These are phyloP conservation scores for Biston betularia DNA, from an alignment of 2,888 invertebrate species.

Conservation along the genomic window DNA sequence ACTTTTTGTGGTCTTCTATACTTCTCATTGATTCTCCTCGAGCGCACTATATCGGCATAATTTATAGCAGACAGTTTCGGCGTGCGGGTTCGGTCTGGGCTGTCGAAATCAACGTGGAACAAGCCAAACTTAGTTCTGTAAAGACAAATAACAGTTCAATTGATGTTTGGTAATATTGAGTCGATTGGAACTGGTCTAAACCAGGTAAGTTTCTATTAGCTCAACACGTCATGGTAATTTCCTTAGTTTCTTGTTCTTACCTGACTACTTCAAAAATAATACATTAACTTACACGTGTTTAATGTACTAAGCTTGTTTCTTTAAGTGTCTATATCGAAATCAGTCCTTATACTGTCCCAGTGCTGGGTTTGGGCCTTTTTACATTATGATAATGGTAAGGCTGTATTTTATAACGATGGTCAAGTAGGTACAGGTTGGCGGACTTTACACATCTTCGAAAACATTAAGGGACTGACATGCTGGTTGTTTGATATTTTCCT, in stretches of 20 bases:
- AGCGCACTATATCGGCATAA: slow-evolving; percentile 73
- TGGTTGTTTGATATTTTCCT: too few species aligned
- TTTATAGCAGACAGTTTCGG: slow-evolving; percentile 77
- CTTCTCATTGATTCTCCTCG: slow-evolving; percentile 68
- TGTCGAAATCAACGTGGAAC: slow-evolving; percentile 77
- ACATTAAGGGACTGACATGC: too few species aligned
- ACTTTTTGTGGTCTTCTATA: slow-evolving; percentile 53
- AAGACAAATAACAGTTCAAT: slow-evolving; percentile 43
- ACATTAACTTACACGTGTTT: too few species aligned
- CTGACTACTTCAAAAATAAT: too few species aligned
- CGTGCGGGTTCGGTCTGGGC: slow-evolving; percentile 71
- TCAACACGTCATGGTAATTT: slow-evolving; percentile 1
- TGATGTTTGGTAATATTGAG: slow-evolving; percentile 28
- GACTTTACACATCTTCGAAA: too few species aligned
- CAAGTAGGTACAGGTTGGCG: too few species aligned
- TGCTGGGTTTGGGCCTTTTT: too few species aligned
- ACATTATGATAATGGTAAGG: too few species aligned
- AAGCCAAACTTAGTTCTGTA: slow-evolving; percentile 79
- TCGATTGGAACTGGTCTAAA: slow-evolving; percentile 9
- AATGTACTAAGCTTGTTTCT: too few species aligned
- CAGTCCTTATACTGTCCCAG: too few species aligned
- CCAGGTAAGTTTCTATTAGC: slow-evolving; percentile 1
- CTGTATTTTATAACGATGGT: too few species aligned
- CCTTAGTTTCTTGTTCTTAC: not conserved
- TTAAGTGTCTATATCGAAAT: too few species aligned